phyloP scores from a whole-genome alignment of 2,113 vertebrate genomes.

The Phodopus roborovskii region DNA sequence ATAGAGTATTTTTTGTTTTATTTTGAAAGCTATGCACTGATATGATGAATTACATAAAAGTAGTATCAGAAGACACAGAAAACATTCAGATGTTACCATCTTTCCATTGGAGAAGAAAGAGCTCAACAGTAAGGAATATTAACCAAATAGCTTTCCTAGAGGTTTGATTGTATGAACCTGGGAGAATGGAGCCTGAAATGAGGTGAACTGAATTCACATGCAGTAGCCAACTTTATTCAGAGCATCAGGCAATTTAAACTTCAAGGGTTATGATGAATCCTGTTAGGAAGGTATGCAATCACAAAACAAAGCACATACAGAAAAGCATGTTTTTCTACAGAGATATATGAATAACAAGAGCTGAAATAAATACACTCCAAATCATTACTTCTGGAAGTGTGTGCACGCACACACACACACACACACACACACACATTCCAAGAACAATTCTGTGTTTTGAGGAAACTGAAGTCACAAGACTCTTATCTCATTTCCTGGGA shows the following conservation, averaged over 20 bases:
- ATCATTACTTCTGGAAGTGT: too few species aligned
- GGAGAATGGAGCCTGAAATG: neutral
- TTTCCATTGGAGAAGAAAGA: neutral
- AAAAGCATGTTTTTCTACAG: neutral
- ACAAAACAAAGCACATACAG: neutral
- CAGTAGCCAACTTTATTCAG: neutral
- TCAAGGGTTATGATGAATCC: neutral
- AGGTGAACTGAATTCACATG: too few species aligned
- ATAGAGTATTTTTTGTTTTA: slow-evolving; percentile 79
- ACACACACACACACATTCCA: neutral
- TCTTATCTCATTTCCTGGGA: accelerated
- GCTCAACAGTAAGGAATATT: neutral
- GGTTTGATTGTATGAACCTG: neutral
- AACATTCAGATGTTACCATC: slow-evolving; percentile 76
- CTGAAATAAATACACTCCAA: neutral
- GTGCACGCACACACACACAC: neutral
- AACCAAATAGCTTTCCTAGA: neutral
- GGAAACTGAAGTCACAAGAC: neutral
- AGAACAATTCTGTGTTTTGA: neutral
- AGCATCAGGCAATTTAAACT: neutral
- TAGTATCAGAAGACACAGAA: slow-evolving; percentile 79
- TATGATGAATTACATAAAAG: slow-evolving; percentile 80
- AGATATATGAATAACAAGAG: neutral
- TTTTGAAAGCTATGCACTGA: slow-evolving; percentile 77
- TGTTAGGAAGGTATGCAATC: neutral